Conservation (phyloP, 2,113 vertebrate species). For the Ancistrus triradiatus region DNA sequence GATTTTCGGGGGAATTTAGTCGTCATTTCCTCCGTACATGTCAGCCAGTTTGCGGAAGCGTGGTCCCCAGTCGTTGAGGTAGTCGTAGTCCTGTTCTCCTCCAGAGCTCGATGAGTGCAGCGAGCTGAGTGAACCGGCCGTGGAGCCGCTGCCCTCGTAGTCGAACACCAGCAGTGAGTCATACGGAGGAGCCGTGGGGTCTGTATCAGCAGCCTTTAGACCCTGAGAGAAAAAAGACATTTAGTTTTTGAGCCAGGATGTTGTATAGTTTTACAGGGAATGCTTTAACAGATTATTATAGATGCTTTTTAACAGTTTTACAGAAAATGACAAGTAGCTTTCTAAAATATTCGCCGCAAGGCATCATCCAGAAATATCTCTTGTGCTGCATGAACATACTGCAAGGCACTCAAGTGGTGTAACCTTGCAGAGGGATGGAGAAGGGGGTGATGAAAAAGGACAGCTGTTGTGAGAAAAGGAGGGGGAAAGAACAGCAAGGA, state of each 20-base stretch:
- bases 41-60: constrained; percentile 97
- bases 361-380: constrained; percentile 14
- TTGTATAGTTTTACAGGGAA: background rate
- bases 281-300: constrained; percentile 5
- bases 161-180: constrained; percentile 96
- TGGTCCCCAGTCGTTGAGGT: constrained; percentile 97
- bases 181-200: constrained; percentile 92
- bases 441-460: constrained; percentile 6
- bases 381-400: constrained; percentile 21
- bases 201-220: constrained; percentile 93
- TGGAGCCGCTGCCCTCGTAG: constrained; percentile 95
- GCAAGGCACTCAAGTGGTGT: constrained; percentile 10
- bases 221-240: constrained; percentile 67
- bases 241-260: background rate
- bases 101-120: constrained; percentile 92
- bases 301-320: too few relatives aligned
- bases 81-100: constrained; percentile 97
- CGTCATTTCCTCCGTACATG: constrained; percentile 91
- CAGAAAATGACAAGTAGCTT: too few relatives aligned
- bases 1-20: constrained; percentile 59
- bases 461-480: constrained; percentile 1
- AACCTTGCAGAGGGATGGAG: constrained; percentile 5
- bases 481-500: too few relatives aligned
- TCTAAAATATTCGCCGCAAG: too few relatives aligned
- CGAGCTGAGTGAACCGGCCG: constrained; percentile 92